phyloP scores from a whole-genome alignment of 2,888 invertebrate genomes.

The Pomacea canaliculata region DNA sequence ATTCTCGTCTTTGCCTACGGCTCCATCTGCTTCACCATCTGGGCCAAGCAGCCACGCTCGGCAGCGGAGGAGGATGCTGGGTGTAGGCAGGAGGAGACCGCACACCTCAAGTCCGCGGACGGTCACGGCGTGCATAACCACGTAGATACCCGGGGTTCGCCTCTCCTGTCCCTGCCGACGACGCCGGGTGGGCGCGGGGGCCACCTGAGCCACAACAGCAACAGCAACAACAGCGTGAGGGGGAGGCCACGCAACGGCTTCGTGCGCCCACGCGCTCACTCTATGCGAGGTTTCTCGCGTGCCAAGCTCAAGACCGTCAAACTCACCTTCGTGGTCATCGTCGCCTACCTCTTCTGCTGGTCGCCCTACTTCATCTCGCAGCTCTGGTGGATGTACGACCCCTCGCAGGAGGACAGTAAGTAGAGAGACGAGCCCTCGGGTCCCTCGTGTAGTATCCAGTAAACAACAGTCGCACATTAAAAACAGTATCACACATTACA shows the following conservation, averaged over 20 bases:
- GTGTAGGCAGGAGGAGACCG: too few species aligned
- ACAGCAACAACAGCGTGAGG: background rate
- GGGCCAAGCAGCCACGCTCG: slow-evolving; percentile 43
- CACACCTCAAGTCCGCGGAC: too few species aligned
- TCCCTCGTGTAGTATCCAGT: background rate
- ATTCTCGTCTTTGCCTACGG: slow-evolving; percentile 49
- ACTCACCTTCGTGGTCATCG: slow-evolving; percentile 71
- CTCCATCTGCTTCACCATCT: slow-evolving; percentile 66
- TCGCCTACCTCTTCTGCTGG: slow-evolving; percentile 77
- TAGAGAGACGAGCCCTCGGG: background rate
- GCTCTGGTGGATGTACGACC: slow-evolving; percentile 73
- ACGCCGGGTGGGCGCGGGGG: background rate
- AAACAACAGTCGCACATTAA: background rate
- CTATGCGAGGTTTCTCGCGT: slow-evolving; percentile 66
- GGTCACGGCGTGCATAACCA: too few species aligned
- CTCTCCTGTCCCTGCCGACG: background rate
- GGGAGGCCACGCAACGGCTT: background rate
- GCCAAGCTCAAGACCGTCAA: slow-evolving; percentile 72
- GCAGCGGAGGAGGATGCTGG: background rate
- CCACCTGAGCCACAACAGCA: background rate
- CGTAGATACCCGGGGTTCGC: too few species aligned
- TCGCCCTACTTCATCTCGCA: slow-evolving; percentile 79
- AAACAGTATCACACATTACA: background rate
- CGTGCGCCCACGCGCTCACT: slow-evolving; percentile 35
- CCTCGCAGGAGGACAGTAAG: slow-evolving; percentile 34